phyloP scores from a whole-genome alignment of 64 coral and sea anemone genomes.

The Montipora foliosa region DNA sequence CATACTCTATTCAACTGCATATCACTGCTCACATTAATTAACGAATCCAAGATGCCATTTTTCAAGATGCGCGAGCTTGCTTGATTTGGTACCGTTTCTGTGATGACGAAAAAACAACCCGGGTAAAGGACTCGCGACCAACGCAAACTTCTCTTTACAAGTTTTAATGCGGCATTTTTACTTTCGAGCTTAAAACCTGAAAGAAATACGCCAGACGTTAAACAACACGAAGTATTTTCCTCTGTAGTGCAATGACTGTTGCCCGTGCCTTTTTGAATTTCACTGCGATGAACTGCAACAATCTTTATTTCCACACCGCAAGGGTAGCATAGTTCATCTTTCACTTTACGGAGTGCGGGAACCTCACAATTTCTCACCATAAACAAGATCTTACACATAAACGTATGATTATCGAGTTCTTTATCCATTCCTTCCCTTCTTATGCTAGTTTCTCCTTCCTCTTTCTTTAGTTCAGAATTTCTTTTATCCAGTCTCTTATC shows the following conservation, averaged over 20 bases:
- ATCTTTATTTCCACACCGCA: conserved; percentile 82
- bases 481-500: not conserved
- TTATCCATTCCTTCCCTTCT: not conserved
- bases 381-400: conserved; percentile 60
- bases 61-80: conserved; percentile 20
- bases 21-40: conserved; percentile 36
- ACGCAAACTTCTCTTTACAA: not conserved
- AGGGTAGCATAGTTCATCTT: conserved; percentile 48
- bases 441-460: not conserved
- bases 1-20: conserved; percentile 28
- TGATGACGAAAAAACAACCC: conserved; percentile 66
- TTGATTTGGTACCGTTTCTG: conserved; percentile 26
- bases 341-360: conserved; percentile 33
- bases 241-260: not conserved
- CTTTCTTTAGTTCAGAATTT: not conserved
- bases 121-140: conserved; percentile 54
- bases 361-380: conserved; percentile 80
- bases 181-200: conserved; percentile 28
- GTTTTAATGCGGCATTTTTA: conserved; percentile 42
- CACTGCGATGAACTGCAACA: conserved; percentile 32
- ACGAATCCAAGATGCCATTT: conserved; percentile 15
- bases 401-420: not conserved
- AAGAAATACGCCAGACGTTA: not conserved
- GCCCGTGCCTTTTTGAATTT: not conserved
- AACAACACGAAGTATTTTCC: not conserved